Percentiles rank a stretch among this genome's conserved stretches.
Conservation (phyloP, 2,797 vertebrate species). For the Microhierax caerulescens region DNA sequence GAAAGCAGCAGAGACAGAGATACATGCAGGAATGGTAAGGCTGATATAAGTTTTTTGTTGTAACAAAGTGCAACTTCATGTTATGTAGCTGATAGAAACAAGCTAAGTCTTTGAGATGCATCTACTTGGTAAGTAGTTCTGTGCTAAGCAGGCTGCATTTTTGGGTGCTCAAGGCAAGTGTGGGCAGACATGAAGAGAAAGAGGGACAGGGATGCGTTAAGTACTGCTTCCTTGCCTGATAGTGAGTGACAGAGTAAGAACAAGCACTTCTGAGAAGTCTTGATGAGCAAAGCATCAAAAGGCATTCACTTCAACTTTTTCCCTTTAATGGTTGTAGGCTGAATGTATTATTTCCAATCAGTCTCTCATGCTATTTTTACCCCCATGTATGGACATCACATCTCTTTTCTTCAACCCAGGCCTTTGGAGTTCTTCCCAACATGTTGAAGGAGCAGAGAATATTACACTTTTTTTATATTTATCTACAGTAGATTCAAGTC, state of each 20-base stretch:
- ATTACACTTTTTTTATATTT: background rate
- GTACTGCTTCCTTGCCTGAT: background rate
- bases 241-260: background rate
- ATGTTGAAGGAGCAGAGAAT: background rate
- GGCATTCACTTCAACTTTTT: slow-evolving; percentile 9
- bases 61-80: background rate
- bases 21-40: background rate
- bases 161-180: background rate
- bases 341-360: background rate
- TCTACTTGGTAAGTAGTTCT: background rate
- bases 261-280: background rate
- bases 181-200: background rate
- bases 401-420: background rate
- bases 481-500: slow-evolving; percentile 6
- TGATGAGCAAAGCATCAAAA: background rate
- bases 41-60: background rate
- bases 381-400: slow-evolving; percentile 38
- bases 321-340: slow-evolving; percentile 44
- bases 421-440: slow-evolving; percentile 47
- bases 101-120: background rate
- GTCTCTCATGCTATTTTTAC: slow-evolving; percentile 14
- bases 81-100: background rate
- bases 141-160: background rate
- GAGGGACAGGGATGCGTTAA: background rate
- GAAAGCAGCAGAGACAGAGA: background rate